Conservation (phyloP, 1,140 invertebrate species). For the Drosophila lini region DNA sequence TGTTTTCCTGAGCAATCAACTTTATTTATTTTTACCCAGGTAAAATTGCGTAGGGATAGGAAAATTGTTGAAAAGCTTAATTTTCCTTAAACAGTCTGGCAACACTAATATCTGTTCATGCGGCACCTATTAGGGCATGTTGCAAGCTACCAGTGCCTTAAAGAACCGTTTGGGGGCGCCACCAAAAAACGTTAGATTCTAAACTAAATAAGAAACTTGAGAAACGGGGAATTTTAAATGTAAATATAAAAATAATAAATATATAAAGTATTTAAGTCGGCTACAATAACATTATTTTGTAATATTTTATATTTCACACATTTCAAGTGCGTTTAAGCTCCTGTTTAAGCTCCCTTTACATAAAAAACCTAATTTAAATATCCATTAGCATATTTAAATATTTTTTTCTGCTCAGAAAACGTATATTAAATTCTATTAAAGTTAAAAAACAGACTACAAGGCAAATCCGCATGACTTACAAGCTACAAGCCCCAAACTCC, state of each 20-base stretch:
- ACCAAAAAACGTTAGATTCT: background rate
- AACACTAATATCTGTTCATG: background rate
- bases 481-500: background rate
- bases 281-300: background rate
- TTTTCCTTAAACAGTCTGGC: background rate
- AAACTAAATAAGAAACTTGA: background rate
- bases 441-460: background rate
- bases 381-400: background rate
- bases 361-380: background rate
- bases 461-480: constrained; percentile 35
- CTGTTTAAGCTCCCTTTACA: background rate
- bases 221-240: background rate
- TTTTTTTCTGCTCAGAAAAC: background rate
- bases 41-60: too few relatives aligned
- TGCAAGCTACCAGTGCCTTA: background rate
- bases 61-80: background rate
- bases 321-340: too few relatives aligned
- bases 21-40: too few relatives aligned
- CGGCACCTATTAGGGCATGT: background rate
- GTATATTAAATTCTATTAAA: constrained; percentile 11
- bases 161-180: background rate
- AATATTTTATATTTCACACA: background rate
- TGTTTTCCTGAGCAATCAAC: too few relatives aligned
- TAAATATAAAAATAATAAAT: background rate
- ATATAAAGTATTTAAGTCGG: background rate